Base-by-base conservation (phyloP, 1,140 invertebrate genomes). In the Agrypnia vestita region DNA sequence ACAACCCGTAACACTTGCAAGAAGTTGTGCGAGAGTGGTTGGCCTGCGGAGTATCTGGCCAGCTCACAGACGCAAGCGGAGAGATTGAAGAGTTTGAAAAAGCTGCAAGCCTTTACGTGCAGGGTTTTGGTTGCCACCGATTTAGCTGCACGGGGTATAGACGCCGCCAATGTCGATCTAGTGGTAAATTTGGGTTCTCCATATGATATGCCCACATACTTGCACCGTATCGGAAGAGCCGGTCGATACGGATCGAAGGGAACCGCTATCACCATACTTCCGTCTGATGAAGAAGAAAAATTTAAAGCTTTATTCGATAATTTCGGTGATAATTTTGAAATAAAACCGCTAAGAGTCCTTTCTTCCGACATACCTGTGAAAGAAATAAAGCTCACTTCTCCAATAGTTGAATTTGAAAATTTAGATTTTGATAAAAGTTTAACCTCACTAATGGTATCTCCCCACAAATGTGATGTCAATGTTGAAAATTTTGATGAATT, bases 171-270 rank as follows among this genome's bases (percentile, higher is more conserved):
- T 90, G 94, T 99, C 7, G 96, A 99, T 90, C 89, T 99, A 55
- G 94, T 99, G 0, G 92, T 99, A 10, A 99, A 99, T 88, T 91
- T 99, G 84, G 98, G 99, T 86, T 86, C 95, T 53, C 97, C 98
- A 0, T 84, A 84, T 67, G 94, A 97, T 85, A 90, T 92, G 84
- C 93, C 96, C 74, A 98, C 96, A 3, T 99, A 99, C 91, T 91
- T 99, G 78, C 98, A 99, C 89, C 91, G 98, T 86, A 97, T 98
- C 85, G 98, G 98, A 8, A 91, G 98, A 84, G 97, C 97, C 72
- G 98, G 98, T 0, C 91, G 98, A 83, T 99, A 94, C 90, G 96
- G 96, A 0, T 93, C 94, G 15, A 90, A 91, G 85, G 96, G 95
- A 75, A 91, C 93, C 62, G 92, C 94, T 21, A 91, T 96, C 25